Evolutionary conservation across 1,140 invertebrate genomes (phyloP).

Genomic region (Temnothorax longispinosus): DNA sequence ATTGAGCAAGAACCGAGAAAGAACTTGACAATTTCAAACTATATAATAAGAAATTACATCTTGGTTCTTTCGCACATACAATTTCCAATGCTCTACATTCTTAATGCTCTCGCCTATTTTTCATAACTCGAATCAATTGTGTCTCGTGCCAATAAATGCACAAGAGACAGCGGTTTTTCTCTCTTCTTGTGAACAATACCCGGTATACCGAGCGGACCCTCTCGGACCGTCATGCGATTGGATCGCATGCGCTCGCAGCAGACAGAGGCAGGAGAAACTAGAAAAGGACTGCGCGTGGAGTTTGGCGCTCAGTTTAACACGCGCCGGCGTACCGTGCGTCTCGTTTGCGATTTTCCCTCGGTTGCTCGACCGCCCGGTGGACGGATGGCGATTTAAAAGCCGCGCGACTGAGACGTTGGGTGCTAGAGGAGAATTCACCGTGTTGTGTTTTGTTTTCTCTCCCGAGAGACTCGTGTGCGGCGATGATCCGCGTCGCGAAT

Average conservation of each 20-base stretch:
- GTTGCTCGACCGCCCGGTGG: neutral
- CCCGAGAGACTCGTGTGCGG: neutral
- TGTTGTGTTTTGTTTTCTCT: constrained; percentile 7
- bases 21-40: neutral
- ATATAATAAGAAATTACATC: neutral
- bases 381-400: constrained; percentile 1
- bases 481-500: constrained; percentile 19
- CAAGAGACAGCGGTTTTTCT: neutral
- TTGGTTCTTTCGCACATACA: neutral
- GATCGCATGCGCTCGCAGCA: constrained; percentile 36
- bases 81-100: neutral
- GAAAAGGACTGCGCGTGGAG: constrained; percentile 50
- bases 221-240: constrained; percentile 4
- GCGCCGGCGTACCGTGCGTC: constrained; percentile 67
- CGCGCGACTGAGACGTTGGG: too few species aligned
- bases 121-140: constrained; percentile 2
- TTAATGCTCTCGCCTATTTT: neutral
- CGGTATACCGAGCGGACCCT: neutral
- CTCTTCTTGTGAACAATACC: neutral
- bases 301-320: constrained; percentile 74
- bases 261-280: constrained; percentile 45
- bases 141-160: neutral
- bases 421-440: neutral
- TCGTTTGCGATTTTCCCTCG: neutral
- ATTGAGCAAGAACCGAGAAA: neutral